Evolutionary conservation across 1,140 invertebrate species (phyloP), one percentile per base, ranked within the genome.

Genomic region (Anadara kagoshimensis): DNA sequence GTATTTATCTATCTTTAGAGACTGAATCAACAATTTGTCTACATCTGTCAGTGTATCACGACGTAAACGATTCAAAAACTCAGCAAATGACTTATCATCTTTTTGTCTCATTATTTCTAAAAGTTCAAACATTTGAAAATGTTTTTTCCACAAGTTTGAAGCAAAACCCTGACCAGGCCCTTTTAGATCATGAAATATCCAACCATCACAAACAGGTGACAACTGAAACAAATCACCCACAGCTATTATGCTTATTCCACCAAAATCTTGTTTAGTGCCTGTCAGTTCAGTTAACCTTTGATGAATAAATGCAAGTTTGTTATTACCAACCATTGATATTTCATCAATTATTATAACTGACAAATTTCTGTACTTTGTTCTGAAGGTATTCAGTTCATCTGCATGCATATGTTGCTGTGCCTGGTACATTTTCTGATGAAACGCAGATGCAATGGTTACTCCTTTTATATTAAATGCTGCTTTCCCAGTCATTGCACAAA

Each of bases 31-130:
- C 29, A 57, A 11, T 18, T 22, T 77, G 22, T 79, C 78, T 62
- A 44, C 11, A 16, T 67, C 24, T 26, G 56, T 75, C 12, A 70
- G 57, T n/a, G 67, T 67, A 18, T 65, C 61, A 44, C 61, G 66
- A 14, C 54, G 29, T 29, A 78, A 49, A 41, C 72, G 65, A 59
- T 80, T 80, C 7, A 79, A 44, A 20, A 78, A 26, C 41, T 75
- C 53, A n/a, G 78, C 69, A 78, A 75, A 82, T 4, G 45, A n/a
- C 22, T 51, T 58, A 41, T 69, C 65, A 69, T 82, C 74, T 73
- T 69, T 80, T 54, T 80, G 75, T 76, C 78, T 65, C 78, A 80
- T 82, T 54, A 82, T 80, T 22, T 76, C 51, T 67, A 14, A 68
- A 5, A 82, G 41, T 49, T 82, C 75, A 69, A 49, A 75, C 70